Evolutionary conservation across 2,113 vertebrate genomes (phyloP), one percentile per base, ranked within the genome.

Genomic region (Dendropsophus ebraccatus): DNA sequence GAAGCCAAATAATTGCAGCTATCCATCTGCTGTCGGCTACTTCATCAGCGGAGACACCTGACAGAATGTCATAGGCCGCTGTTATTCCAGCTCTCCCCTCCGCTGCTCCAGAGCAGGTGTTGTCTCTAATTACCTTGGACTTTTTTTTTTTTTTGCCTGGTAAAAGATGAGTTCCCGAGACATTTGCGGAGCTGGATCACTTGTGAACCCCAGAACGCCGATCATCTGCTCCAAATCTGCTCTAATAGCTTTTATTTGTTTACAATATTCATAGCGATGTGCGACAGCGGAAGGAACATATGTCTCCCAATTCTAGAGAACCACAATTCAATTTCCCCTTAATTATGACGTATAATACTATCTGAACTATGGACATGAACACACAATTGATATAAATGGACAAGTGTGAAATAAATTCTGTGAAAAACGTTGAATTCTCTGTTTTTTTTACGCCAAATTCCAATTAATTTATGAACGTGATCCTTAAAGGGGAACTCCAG

Each of bases 1-100:
- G 67, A 47, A 86, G 85, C 85, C 85, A 86, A 74, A 86, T 81
- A 74, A 86, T 86, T 81, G 67, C 62, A 86, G 85, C 35, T n/a
- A 86, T 86, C 85, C 85, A 81, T 81, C 85, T 86, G 85, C 69
- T 86, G 37, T 45, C 41, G 85, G 77, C 78, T 74, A 50, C 67
- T 81, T 73, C 65, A 86, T 67, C 84, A 86, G 52, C 49, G 28
- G 41, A 80, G 85, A 86, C 77, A 74, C 77, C 37, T 81, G 77
- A 81, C 85, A 86, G 77, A 81, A 86, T 86, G 85, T 86, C 85
- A 25, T 62, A 62, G 23, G 52, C 67, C 69, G 73, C 32, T 80
- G 78, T 86, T 47, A 86, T 86, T 81, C 19, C 49, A 80, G 77
- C 85, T 56, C 56, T 81, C 81, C 81, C 65, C 77, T 79, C 65